A percentile compares a stretch with the other conserved stretches of the same genome.
Conservation (phyloP, 2,113 vertebrate species). For the Platanista minor region DNA sequence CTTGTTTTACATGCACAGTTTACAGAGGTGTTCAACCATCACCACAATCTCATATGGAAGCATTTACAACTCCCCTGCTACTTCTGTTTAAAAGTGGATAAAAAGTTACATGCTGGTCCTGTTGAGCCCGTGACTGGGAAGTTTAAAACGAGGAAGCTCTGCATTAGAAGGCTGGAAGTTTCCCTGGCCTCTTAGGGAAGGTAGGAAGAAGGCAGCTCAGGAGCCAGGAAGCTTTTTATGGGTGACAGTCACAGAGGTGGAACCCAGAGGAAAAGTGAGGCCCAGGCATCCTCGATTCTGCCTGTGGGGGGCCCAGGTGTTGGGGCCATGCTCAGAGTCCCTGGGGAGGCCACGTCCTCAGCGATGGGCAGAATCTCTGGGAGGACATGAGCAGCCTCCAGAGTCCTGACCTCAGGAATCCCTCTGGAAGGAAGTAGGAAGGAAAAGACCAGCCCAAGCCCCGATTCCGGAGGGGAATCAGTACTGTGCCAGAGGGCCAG, state of each 20-base stretch:
- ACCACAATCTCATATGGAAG: not conserved
- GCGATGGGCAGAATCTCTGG: not conserved
- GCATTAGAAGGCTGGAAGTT: not conserved
- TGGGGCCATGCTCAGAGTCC: not conserved
- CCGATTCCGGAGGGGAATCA: not conserved
- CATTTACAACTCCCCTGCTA: not conserved
- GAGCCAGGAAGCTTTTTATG: not conserved
- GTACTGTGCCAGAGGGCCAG: not conserved
- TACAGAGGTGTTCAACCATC: not conserved
- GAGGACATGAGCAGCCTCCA: accelerated
- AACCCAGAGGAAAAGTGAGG: accelerated
- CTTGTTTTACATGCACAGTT: not conserved
- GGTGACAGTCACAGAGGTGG: not conserved
- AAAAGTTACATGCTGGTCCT: not conserved
- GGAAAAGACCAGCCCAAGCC: not conserved
- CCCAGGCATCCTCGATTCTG: not conserved
- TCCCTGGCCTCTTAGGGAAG: not conserved
- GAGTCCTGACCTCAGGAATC: not conserved
- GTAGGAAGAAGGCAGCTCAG: not conserved
- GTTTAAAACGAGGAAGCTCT: not conserved
- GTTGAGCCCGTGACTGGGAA: not conserved
- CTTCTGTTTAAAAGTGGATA: not conserved
- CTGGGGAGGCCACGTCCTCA: accelerated
- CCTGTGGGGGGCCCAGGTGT: accelerated
- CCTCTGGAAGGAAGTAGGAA: not conserved